Conservation (phyloP, 92 coral and sea anemone genomes). For the Siderastrea radians region DNA sequence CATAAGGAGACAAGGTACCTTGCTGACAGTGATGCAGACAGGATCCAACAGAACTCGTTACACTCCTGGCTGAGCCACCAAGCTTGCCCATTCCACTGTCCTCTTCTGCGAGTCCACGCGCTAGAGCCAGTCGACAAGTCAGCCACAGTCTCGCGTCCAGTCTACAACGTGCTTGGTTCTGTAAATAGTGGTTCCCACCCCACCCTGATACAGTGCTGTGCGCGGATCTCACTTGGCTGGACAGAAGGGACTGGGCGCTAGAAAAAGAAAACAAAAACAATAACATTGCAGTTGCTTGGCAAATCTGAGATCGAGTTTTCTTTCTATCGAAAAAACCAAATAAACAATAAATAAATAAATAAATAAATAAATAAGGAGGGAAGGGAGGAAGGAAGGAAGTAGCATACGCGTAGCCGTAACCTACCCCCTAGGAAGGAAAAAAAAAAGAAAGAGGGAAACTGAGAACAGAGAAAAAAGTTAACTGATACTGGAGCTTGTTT, state of each 20-base stretch:
- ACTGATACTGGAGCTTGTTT: too few species aligned
- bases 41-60: conserved; percentile 88
- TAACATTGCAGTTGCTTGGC: too few species aligned
- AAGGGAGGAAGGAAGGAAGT: not conserved
- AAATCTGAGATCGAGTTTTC: too few species aligned
- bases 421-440: too few species aligned
- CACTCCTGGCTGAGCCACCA: conserved; percentile 91
- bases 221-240: conserved; percentile 76
- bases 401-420: too few species aligned
- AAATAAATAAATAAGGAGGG: not conserved
- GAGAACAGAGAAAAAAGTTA: too few species aligned
- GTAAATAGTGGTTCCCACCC: conserved; percentile 70
- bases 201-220: conserved; percentile 34
- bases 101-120: conserved; percentile 87
- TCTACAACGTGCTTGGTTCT: conserved; percentile 82
- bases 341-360: too few species aligned
- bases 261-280: not conserved
- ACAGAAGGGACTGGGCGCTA: conserved; percentile 36
- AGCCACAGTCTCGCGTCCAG: conserved; percentile 97
- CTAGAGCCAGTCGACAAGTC: conserved; percentile 86
- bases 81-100: conserved; percentile 95
- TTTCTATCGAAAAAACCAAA: not conserved
- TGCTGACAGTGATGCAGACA: conserved; percentile 94
- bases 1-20: conserved; percentile 45
- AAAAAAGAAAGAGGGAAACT: too few species aligned